Conservation (phyloP, 2,888 invertebrate genomes). For the Panopea generosa region DNA sequence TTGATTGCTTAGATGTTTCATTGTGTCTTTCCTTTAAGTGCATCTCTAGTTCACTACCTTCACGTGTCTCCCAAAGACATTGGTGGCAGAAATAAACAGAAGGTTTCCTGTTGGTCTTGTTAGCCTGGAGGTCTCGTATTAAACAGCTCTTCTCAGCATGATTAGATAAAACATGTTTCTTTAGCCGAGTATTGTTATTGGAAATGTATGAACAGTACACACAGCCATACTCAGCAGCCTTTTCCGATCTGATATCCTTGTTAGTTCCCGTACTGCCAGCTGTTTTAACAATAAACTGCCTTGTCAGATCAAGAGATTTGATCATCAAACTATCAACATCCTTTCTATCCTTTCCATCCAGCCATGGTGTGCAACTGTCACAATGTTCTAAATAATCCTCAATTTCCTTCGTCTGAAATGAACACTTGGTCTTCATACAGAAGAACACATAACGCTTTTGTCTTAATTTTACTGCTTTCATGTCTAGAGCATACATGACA, state of each 20-base stretch:
- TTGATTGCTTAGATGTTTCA: conserved; percentile 1
- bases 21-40: conserved; percentile 63
- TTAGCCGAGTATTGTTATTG: conserved; percentile 67
- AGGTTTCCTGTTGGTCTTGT: conserved; percentile 47
- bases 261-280: conserved; percentile 33
- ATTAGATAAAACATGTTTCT: conserved; percentile 69
- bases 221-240: conserved; percentile 69
- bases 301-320: conserved; percentile 64
- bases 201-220: conserved; percentile 68
- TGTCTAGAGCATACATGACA: conserved; percentile 69
- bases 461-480: conserved; percentile 67
- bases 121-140: conserved; percentile 63
- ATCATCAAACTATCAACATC: conserved; percentile 55
- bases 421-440: conserved; percentile 73
- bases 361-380: conserved; percentile 72
- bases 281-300: conserved; percentile 63
- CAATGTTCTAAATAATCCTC: conserved; percentile 69
- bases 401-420: conserved; percentile 70
- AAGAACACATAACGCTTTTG: conserved; percentile 71
- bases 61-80: conserved; percentile 70
- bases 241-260: conserved; percentile 45
- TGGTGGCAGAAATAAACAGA: conserved; percentile 68
- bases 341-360: conserved; percentile 35
- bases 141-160: conserved; percentile 58
- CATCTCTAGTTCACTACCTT: conserved; percentile 51